Evolutionary conservation across 2,888 invertebrate species (phyloP).

Genomic region (Perdita meconis): DNA sequence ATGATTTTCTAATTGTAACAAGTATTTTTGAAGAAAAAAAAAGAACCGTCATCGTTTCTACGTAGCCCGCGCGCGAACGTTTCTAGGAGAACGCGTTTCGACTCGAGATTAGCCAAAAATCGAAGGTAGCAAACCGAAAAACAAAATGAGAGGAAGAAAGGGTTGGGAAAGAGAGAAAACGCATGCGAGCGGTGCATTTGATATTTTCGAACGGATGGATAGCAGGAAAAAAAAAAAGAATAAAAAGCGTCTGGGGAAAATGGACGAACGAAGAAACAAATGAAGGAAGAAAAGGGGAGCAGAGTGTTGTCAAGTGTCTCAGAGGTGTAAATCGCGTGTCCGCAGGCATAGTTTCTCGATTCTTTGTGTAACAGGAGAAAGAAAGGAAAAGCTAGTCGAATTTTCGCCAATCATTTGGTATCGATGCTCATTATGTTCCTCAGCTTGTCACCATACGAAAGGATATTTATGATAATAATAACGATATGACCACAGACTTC

Average conservation of each 20-base stretch:
- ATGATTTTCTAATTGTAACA: slow-evolving; percentile 66
- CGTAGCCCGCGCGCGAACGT: slow-evolving; percentile 47
- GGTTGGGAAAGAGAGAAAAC: neutral
- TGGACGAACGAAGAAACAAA: neutral
- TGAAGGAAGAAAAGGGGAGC: neutral
- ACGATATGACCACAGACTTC: slow-evolving; percentile 57
- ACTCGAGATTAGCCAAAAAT: slow-evolving; percentile 46
- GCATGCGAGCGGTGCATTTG: slow-evolving; percentile 35
- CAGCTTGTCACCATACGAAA: slow-evolving; percentile 65
- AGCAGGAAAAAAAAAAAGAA: too few species aligned
- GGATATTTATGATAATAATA: slow-evolving; percentile 68
- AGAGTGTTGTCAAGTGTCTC: slow-evolving; percentile 26
- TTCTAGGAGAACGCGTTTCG: slow-evolving; percentile 39
- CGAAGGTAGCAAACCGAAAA: neutral
- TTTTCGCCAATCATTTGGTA: slow-evolving; percentile 60
- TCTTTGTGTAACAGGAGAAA: slow-evolving; percentile 49
- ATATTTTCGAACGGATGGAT: slow-evolving; percentile 53
- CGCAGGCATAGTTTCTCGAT: slow-evolving; percentile 52
- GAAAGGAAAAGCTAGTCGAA: slow-evolving; percentile 40
- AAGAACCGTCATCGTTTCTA: slow-evolving; percentile 62
- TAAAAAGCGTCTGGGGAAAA: slow-evolving; percentile 1
- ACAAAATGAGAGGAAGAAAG: neutral
- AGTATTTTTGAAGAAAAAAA: slow-evolving; percentile 67
- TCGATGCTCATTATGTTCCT: slow-evolving; percentile 64
- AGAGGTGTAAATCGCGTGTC: slow-evolving; percentile 38